A percentile compares a stretch with the other conserved stretches of the same genome.
Conservation (phyloP, 1,140 invertebrate genomes). For the Schlechtendalia chinensis region DNA sequence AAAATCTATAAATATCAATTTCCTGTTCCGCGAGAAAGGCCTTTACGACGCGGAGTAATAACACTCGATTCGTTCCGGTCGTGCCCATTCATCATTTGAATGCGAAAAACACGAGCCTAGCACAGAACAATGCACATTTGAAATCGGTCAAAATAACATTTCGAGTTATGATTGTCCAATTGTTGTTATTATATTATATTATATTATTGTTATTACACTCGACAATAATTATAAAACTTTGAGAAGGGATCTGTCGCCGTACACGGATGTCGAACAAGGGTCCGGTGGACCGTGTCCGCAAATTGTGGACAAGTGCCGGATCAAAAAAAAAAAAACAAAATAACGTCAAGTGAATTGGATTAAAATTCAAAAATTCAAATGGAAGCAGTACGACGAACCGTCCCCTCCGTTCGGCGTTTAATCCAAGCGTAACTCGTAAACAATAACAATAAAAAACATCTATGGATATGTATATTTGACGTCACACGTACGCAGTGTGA, state of each 20-base stretch:
- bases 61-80: slow-evolving; percentile 37
- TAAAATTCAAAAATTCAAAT: slow-evolving; percentile 38
- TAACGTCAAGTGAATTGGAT: slow-evolving; percentile 37
- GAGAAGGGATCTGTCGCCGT: slow-evolving; percentile 14
- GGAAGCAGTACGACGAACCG: not conserved
- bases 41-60: not conserved
- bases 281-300: slow-evolving; percentile 34
- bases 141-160: slow-evolving; percentile 47
- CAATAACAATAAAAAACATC: not conserved
- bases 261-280: not conserved
- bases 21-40: slow-evolving; percentile 19
- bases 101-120: slow-evolving; percentile 12
- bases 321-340: slow-evolving; percentile 37
- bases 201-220: not conserved
- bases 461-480: not conserved
- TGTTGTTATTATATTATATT: slow-evolving; percentile 41
- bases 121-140: slow-evolving; percentile 28
- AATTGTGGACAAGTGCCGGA: slow-evolving; percentile 29
- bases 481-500: not conserved
- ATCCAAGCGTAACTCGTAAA: slow-evolving; percentile 19
- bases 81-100: slow-evolving; percentile 46
- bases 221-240: slow-evolving; percentile 42
- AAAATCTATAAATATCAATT: slow-evolving; percentile 43
- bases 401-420: not conserved
- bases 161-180: slow-evolving; percentile 45